These are phyloP conservation scores for Acrocephalus arundinaceus DNA, from an alignment of 2,113 vertebrate genomes.

Conservation along the genomic window DNA sequence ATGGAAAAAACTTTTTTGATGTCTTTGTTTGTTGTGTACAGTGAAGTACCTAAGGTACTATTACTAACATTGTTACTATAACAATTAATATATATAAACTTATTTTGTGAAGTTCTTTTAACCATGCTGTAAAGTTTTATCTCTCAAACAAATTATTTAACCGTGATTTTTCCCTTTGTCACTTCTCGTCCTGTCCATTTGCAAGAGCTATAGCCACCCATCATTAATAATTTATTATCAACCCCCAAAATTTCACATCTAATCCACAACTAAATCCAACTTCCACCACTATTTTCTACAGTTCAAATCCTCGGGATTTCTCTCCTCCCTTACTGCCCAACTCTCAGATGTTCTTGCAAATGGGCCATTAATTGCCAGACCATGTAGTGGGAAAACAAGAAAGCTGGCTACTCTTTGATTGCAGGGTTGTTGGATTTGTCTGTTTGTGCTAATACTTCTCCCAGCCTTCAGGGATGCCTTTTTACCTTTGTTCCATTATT, in stretches of 20 bases:
- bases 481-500: slow-evolving; percentile 41
- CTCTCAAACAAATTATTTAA: too few species aligned
- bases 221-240: neutral
- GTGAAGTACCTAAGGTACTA: too few species aligned
- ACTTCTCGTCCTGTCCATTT: neutral
- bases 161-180: neutral
- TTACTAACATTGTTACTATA: too few species aligned
- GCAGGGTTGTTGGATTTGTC: neutral
- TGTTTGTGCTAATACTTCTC: neutral
- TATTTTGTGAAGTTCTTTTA: too few species aligned
- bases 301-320: neutral
- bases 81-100: too few species aligned
- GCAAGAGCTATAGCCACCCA: neutral
- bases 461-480: neutral
- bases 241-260: neutral
- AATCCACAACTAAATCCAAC: neutral
- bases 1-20: too few species aligned
- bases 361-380: neutral
- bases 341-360: neutral
- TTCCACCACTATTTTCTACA: neutral
- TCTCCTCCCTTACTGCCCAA: neutral
- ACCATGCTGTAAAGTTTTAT: too few species aligned
- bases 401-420: neutral
- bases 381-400: neutral
- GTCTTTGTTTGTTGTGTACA: too few species aligned